phyloP scores from a whole-genome alignment of 2,888 invertebrate species.

The Phorcus lineatus region DNA sequence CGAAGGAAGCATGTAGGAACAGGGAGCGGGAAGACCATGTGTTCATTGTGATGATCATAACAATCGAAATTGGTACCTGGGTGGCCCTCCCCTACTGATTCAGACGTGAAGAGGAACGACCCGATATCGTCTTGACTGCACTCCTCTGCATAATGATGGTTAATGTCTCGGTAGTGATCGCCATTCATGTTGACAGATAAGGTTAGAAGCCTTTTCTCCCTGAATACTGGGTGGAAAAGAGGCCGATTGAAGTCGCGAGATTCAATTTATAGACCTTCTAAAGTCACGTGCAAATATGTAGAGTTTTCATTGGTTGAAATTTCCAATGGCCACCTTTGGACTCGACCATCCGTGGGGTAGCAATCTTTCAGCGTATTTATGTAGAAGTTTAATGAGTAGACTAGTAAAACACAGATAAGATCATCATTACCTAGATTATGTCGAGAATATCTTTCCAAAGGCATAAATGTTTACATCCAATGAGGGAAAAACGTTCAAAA shows the following conservation, averaged over 20 bases:
- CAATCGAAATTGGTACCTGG: constrained; percentile 64
- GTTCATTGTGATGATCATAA: neutral
- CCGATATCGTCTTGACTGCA: constrained; percentile 70
- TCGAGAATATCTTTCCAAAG: no score
- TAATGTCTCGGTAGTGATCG: constrained; percentile 62
- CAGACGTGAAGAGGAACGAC: constrained; percentile 75
- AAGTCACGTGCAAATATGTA: constrained; percentile 40
- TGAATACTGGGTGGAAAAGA: constrained; percentile 62
- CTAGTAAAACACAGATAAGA: no score
- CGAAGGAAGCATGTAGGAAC: no score
- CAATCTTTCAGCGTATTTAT: no score
- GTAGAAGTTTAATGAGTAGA: no score
- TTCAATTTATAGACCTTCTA: constrained; percentile 44
- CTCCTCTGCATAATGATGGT: constrained; percentile 68
- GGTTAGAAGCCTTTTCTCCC: constrained; percentile 43
- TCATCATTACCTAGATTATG: no score
- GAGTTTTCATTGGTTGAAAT: constrained; percentile 20
- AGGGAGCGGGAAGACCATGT: neutral
- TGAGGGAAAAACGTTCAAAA: neutral
- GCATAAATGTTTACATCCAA: neutral
- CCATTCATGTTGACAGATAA: constrained; percentile 44
- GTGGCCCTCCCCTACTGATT: constrained; percentile 76
- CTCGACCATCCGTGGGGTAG: constrained; percentile 8
- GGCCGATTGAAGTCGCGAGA: constrained; percentile 38
- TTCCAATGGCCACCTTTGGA: constrained; percentile 14